These are phyloP conservation scores for Entomobrya proxima DNA, from an alignment of 2,888 invertebrate species.

Conservation along the genomic window DNA sequence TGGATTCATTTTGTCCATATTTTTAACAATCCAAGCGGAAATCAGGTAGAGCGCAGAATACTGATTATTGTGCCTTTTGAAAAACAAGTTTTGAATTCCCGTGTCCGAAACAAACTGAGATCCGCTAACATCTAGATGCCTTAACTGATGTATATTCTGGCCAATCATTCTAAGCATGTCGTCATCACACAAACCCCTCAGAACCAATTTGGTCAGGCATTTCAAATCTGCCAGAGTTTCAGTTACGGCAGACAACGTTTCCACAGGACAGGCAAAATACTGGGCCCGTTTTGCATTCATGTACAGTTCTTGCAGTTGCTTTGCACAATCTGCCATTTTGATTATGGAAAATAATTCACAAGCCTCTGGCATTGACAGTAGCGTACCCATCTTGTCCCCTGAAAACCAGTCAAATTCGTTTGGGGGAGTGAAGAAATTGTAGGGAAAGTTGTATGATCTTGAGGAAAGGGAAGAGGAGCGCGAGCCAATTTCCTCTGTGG, in stretches of 20 bases:
- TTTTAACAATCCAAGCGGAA: slow-evolving; percentile 67
- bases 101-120: slow-evolving; percentile 68
- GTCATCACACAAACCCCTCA: slow-evolving; percentile 69
- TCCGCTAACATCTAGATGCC: slow-evolving; percentile 70
- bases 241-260: slow-evolving; percentile 8
- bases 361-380: slow-evolving; percentile 54
- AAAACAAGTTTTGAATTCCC: slow-evolving; percentile 67
- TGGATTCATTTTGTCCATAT: slow-evolving; percentile 66
- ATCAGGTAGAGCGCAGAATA: slow-evolving; percentile 66
- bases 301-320: slow-evolving; percentile 51
- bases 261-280: slow-evolving; percentile 5
- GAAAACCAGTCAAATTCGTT: slow-evolving; percentile 70
- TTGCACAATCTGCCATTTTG: slow-evolving; percentile 51
- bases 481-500: not conserved
- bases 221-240: slow-evolving; percentile 49
- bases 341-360: slow-evolving; percentile 67
- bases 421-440: slow-evolving; percentile 51
- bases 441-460: not conserved
- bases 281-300: slow-evolving; percentile 50
- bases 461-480: not conserved
- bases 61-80: slow-evolving; percentile 54
- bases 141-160: slow-evolving; percentile 36
- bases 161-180: slow-evolving; percentile 65
- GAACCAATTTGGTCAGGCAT: slow-evolving; percentile 53
- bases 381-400: slow-evolving; percentile 61